Percentiles rank a stretch among this genome's conserved stretches.
phyloP scores from a whole-genome alignment of 2,797 vertebrate genomes.

The Micropoecilia bifurca region DNA sequence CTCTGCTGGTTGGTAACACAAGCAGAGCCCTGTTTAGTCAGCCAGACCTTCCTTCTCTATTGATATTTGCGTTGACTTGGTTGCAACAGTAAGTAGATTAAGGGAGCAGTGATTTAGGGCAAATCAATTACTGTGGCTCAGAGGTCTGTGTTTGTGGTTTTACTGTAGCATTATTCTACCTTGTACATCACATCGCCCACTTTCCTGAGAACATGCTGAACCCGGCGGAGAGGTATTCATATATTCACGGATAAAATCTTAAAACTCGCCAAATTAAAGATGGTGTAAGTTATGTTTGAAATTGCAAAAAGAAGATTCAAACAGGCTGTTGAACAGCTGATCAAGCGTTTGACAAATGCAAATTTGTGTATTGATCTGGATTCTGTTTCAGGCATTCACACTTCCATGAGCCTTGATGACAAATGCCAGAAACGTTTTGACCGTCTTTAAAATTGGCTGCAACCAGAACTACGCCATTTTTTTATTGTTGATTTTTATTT shows the following conservation, averaged over 20 bases:
- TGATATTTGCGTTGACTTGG: conserved; percentile 57
- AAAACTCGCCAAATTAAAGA: background rate
- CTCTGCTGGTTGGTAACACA: conserved; percentile 14
- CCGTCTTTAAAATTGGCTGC: background rate
- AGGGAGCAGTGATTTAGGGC: conserved; percentile 65
- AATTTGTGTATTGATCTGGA: background rate
- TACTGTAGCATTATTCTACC: conserved; percentile 39
- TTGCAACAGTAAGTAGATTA: conserved; percentile 72
- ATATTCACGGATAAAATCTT: background rate
- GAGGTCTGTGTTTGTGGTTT: conserved; percentile 46
- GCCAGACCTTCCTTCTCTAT: conserved; percentile 48
- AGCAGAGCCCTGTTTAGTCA: conserved; percentile 25
- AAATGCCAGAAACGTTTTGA: background rate
- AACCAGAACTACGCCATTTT: background rate
- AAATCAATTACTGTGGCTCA: conserved; percentile 73
- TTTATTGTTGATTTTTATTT: no score
- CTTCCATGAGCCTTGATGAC: background rate
- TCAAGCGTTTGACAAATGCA: background rate
- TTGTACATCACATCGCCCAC: conserved; percentile 26
- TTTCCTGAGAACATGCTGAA: conserved; percentile 39
- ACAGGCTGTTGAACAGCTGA: background rate
- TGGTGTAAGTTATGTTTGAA: background rate
- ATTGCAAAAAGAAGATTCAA: background rate
- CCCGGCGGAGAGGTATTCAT: conserved; percentile 2
- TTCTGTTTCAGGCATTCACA: background rate